phyloP scores from a whole-genome alignment of 2,888 invertebrate species.

The Scotopteryx bipunctaria region DNA sequence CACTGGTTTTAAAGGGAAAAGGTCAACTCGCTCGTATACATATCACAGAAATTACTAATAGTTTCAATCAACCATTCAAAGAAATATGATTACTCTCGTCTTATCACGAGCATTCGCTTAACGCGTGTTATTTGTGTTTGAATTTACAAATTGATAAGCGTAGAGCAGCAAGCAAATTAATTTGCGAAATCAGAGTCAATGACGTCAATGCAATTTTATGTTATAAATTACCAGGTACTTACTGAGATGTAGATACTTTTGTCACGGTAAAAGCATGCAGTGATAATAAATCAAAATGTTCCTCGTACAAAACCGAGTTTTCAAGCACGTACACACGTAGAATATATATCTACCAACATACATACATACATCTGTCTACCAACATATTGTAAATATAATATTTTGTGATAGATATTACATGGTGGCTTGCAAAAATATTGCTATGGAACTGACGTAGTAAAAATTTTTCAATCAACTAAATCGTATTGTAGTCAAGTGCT shows the following conservation, averaged over 20 bases:
- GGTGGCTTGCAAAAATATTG: too few species aligned
- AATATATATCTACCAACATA: too few species aligned
- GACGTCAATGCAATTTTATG: slow-evolving; percentile 35
- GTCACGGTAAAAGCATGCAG: not conserved
- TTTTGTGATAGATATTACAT: too few species aligned
- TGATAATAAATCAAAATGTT: not conserved
- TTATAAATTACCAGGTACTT: slow-evolving; percentile 2
- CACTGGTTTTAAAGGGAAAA: too few species aligned
- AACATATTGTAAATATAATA: too few species aligned
- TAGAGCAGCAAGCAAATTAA: slow-evolving; percentile 32
- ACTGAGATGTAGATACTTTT: too few species aligned
- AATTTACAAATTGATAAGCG: slow-evolving; percentile 42
- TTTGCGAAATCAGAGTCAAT: slow-evolving; percentile 31
- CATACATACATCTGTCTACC: too few species aligned
- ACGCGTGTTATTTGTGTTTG: slow-evolving; percentile 46
- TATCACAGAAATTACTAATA: slow-evolving; percentile 32
- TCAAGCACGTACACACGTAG: not conserved
- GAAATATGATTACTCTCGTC: slow-evolving; percentile 32
- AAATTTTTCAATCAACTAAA: too few species aligned
- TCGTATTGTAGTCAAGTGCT: too few species aligned
- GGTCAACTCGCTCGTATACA: slow-evolving; percentile 2
- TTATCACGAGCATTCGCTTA: slow-evolving; percentile 44
- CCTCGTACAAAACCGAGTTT: not conserved
- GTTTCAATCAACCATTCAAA: slow-evolving; percentile 32
- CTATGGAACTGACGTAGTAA: too few species aligned